phyloP scores from a whole-genome alignment of 2,113 vertebrate species.

The Lethenteron reissneri region DNA sequence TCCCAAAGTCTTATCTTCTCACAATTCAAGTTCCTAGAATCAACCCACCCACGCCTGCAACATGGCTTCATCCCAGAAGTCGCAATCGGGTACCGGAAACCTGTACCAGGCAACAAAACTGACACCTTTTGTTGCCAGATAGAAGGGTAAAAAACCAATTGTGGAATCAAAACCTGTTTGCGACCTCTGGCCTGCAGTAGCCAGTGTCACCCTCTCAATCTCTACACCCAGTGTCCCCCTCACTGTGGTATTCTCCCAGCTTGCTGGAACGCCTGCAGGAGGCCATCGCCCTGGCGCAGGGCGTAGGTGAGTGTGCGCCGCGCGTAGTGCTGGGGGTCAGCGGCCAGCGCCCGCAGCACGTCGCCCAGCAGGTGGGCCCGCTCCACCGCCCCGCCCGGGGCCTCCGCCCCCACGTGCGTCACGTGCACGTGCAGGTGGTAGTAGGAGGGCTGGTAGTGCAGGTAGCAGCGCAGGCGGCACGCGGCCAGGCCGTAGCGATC shows the following conservation, averaged over 20 bases:
- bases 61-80: too few relatives aligned
- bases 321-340: slow-evolving; percentile 30
- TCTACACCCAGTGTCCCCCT: too few relatives aligned
- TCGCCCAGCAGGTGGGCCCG: slow-evolving; percentile 57
- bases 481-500: slow-evolving; percentile 25
- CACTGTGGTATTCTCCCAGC: slow-evolving; percentile 16
- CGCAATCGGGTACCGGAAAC: too few relatives aligned
- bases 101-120: too few relatives aligned
- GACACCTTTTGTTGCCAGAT: too few relatives aligned
- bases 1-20: too few relatives aligned
- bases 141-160: too few relatives aligned
- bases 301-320: slow-evolving; percentile 39
- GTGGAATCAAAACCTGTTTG: too few relatives aligned
- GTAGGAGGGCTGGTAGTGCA: slow-evolving; percentile 91
- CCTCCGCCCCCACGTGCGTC: slow-evolving; percentile 49
- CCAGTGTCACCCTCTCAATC: too few relatives aligned
- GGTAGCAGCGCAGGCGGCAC: slow-evolving; percentile 41
- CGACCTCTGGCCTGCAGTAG: too few relatives aligned
- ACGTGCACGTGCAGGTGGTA: slow-evolving; percentile 82
- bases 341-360: slow-evolving; percentile 49
- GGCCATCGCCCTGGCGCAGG: slow-evolving; percentile 32
- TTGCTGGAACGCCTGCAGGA: slow-evolving; percentile 38
- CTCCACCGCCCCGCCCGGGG: slow-evolving; percentile 50
- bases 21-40: too few relatives aligned
- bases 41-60: too few relatives aligned